Conservation (phyloP, 2,888 invertebrate genomes). For the Rhabditophanes sp. region DNA sequence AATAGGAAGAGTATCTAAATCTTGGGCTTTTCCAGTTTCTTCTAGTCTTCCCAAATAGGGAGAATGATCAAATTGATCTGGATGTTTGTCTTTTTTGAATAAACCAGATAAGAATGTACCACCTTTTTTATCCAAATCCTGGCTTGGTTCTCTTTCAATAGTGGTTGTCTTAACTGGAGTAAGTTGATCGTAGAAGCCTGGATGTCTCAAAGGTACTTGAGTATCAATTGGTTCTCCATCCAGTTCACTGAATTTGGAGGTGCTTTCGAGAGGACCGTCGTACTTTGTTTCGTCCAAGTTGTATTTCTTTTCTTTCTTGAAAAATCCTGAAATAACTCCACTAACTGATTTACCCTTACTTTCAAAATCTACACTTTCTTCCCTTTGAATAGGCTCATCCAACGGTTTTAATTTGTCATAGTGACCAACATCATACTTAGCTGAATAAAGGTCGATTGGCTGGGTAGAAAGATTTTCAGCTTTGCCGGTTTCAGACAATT, state of each 20-base stretch:
- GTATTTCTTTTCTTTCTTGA: slow-evolving; percentile 10
- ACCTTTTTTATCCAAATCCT: slow-evolving; percentile 7
- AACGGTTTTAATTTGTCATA: too few species aligned
- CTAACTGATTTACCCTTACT: too few species aligned
- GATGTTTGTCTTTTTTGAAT: too few species aligned
- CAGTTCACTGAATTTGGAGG: slow-evolving; percentile 8
- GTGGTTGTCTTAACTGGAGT: not conserved
- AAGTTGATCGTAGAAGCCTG: slow-evolving; percentile 9
- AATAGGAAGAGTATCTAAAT: slow-evolving; percentile 5
- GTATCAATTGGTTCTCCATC: slow-evolving; percentile 14
- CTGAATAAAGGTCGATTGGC: too few species aligned
- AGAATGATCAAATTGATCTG: slow-evolving; percentile 10
- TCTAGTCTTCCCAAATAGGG: too few species aligned
- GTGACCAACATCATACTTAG: too few species aligned
- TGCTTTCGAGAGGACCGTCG: slow-evolving; percentile 3
- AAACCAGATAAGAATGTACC: slow-evolving; percentile 9
- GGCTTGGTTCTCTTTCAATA: not conserved
- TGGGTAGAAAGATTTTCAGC: too few species aligned
- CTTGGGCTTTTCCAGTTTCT: not conserved
- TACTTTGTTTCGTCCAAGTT: slow-evolving; percentile 10
- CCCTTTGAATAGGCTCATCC: too few species aligned
- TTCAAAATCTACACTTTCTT: too few species aligned
- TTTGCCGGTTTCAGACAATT: slow-evolving; percentile 7
- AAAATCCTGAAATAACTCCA: slow-evolving; percentile 5
- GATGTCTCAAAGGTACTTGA: slow-evolving; percentile 12